These are phyloP conservation scores for Sinonovacula constricta DNA, from an alignment of 1,140 invertebrate genomes.

Conservation along the genomic window DNA sequence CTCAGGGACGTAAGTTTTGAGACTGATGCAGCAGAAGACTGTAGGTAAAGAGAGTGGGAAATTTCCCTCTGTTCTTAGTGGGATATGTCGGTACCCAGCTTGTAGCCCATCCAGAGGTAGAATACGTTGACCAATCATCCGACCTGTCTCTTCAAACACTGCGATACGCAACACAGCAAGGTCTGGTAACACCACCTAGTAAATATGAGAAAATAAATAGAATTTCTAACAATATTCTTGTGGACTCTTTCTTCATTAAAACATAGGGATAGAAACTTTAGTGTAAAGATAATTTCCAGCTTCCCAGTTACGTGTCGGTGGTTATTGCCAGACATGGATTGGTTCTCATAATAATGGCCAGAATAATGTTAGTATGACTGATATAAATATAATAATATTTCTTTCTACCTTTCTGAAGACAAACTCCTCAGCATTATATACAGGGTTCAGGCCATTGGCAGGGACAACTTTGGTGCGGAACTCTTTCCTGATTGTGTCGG, in stretches of 20 bases:
- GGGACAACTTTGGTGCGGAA: constrained; percentile 97
- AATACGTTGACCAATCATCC: constrained; percentile 97
- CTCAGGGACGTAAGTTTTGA: constrained; percentile 99
- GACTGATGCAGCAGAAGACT: constrained; percentile 98
- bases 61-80: constrained; percentile 98
- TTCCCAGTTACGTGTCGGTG: no score
- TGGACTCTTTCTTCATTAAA: no score
- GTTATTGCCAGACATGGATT: no score
- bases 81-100: constrained; percentile 98
- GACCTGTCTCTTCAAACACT: constrained; percentile 99
- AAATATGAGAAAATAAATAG: no score
- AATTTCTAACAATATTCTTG: no score
- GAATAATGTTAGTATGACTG: no score
- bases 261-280: no score
- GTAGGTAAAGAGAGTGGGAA: constrained; percentile 99
- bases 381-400: no score
- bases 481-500: constrained; percentile 99
- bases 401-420: constrained; percentile 96
- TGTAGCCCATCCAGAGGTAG: constrained; percentile 98
- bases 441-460: constrained; percentile 94
- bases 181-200: constrained; percentile 96
- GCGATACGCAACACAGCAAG: constrained; percentile 98
- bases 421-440: constrained; percentile 99
- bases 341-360: no score
- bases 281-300: no score